These are phyloP conservation scores for Lophotriccus pileatus DNA, from an alignment of 2,797 vertebrate species.

Conservation along the genomic window DNA sequence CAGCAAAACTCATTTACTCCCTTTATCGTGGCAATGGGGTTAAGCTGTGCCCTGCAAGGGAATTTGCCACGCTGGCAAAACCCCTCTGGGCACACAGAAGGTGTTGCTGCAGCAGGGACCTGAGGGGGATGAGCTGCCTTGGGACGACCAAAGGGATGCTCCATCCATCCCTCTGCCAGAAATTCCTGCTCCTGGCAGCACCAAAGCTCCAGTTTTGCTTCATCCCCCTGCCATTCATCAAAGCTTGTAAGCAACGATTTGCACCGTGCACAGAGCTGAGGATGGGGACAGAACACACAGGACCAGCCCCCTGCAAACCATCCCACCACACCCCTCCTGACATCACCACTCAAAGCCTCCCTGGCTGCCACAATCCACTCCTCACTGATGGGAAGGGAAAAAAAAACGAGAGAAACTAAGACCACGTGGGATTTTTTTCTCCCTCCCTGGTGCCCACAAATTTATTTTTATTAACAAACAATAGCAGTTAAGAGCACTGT, in stretches of 20 bases:
- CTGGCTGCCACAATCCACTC: neutral
- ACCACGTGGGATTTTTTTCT: neutral
- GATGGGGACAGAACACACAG: neutral
- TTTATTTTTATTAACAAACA: conserved; percentile 65
- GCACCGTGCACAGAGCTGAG: neutral
- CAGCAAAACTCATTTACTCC: neutral
- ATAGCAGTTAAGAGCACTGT: conserved; percentile 12
- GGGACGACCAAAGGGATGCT: neutral
- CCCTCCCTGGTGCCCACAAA: neutral
- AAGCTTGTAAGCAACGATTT: fast-evolving
- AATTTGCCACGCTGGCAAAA: neutral
- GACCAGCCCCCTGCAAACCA: neutral
- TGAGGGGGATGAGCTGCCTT: neutral
- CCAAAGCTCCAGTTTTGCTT: neutral
- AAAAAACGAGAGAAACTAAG: neutral
- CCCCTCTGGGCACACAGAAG: neutral
- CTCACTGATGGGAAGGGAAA: neutral
- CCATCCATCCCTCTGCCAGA: neutral
- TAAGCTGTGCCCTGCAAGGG: neutral
- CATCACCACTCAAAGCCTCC: neutral
- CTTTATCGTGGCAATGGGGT: neutral
- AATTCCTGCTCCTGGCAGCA: neutral
- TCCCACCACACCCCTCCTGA: neutral
- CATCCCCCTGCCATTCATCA: fast-evolving
- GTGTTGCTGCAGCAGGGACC: neutral